Conservation (phyloP, 2,797 vertebrate species). For the Schizothorax lantsangensis region DNA sequence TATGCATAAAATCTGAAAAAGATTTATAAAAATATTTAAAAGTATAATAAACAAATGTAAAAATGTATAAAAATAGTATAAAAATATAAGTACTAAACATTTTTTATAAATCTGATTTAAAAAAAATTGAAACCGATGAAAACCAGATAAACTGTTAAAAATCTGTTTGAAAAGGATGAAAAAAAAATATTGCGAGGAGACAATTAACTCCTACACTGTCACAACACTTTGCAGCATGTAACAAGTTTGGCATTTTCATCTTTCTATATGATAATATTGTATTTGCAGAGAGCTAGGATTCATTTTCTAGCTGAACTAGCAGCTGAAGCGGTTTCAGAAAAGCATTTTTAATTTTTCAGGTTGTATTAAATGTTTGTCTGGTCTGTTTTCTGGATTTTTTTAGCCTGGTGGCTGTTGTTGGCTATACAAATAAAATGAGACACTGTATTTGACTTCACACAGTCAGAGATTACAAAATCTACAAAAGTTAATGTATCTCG, state of each 20-base stretch:
- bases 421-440: too few species aligned
- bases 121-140: background rate
- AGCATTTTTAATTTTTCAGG: too few species aligned
- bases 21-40: background rate
- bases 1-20: background rate
- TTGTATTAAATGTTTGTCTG: too few species aligned
- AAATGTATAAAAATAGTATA: background rate
- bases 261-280: background rate
- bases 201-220: background rate
- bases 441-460: background rate
- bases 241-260: background rate
- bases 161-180: background rate
- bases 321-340: background rate
- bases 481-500: constrained; percentile 2
- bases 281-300: background rate
- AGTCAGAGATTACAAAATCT: constrained; percentile 10
- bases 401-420: too few species aligned
- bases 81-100: background rate
- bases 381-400: background rate
- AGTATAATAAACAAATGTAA: background rate
- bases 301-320: background rate
- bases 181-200: background rate
- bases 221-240: background rate
- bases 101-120: background rate
- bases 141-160: background rate